These are phyloP conservation scores for Drosophila rellima DNA, from an alignment of 2,888 invertebrate species.

Conservation along the genomic window DNA sequence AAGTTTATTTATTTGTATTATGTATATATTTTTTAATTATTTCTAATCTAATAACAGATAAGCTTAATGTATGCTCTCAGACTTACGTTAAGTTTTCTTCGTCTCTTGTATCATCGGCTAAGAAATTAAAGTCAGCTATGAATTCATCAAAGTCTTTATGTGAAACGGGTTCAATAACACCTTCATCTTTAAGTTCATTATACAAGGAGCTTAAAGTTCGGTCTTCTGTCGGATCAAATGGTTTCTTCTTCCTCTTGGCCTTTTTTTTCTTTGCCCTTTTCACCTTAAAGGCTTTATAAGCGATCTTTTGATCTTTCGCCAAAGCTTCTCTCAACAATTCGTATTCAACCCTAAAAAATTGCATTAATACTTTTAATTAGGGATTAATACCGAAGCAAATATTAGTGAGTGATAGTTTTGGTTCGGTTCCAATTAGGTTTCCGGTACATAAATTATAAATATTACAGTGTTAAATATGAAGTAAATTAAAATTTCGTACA, in stretches of 20 bases:
- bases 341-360: constrained; percentile 79
- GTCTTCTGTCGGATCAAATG: constrained; percentile 88
- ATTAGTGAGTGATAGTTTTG: not conserved
- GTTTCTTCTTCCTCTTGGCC: constrained; percentile 85
- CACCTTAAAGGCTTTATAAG: constrained; percentile 75
- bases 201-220: constrained; percentile 88
- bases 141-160: constrained; percentile 87
- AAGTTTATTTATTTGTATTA: no score
- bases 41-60: not conserved
- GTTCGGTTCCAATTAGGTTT: not conserved
- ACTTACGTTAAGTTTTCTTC: constrained; percentile 71
- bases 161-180: constrained; percentile 88
- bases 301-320: constrained; percentile 81
- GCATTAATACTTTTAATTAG: not conserved
- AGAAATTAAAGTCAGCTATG: constrained; percentile 89
- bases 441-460: not conserved
- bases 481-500: not conserved
- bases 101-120: constrained; percentile 86
- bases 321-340: constrained; percentile 85
- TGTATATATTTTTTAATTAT: not conserved
- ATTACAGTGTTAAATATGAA: not conserved
- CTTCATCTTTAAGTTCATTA: constrained; percentile 87
- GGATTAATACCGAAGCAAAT: not conserved
- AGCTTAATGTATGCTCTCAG: no score
- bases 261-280: constrained; percentile 62